Evolutionary conservation across 2,797 vertebrate species (phyloP).

Genomic region (Fistularia tabacaria): DNA sequence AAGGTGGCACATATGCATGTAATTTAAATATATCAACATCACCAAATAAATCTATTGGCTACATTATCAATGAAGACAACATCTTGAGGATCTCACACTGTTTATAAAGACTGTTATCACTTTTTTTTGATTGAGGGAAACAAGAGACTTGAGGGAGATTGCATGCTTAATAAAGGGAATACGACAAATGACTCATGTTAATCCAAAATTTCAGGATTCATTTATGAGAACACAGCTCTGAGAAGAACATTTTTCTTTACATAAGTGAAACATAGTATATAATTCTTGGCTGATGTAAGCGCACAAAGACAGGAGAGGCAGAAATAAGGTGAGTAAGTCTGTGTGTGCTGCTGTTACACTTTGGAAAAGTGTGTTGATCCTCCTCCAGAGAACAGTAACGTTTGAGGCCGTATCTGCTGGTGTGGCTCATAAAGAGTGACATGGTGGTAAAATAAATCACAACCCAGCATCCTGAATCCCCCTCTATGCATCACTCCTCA

Average conservation of each 20-base stretch:
- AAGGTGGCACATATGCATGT: no score
- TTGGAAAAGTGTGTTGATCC: constrained; percentile 64
- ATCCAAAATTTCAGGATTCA: background rate
- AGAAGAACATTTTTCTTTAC: background rate
- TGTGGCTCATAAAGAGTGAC: constrained; percentile 71
- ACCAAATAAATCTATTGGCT: no score
- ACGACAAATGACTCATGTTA: no score
- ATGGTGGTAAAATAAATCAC: constrained; percentile 72
- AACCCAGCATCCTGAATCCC: constrained; percentile 8
- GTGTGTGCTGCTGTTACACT: constrained; percentile 53
- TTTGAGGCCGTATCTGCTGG: constrained; percentile 63
- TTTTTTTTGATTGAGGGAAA: no score
- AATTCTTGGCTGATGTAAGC: no score
- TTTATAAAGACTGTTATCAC: no score
- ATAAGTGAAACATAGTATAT: no score
- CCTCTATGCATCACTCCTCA: constrained; percentile 16
- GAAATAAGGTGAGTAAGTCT: constrained; percentile 27
- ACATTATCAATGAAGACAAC: no score
- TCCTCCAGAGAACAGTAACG: constrained; percentile 73
- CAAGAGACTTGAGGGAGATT: no score
- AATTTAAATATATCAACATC: no score
- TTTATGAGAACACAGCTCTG: background rate
- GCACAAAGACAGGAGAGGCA: background rate
- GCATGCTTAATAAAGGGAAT: background rate
- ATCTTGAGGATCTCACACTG: no score